These are phyloP conservation scores for Halictus quadricinctus DNA, from an alignment of 2,888 invertebrate species.

Conservation along the genomic window DNA sequence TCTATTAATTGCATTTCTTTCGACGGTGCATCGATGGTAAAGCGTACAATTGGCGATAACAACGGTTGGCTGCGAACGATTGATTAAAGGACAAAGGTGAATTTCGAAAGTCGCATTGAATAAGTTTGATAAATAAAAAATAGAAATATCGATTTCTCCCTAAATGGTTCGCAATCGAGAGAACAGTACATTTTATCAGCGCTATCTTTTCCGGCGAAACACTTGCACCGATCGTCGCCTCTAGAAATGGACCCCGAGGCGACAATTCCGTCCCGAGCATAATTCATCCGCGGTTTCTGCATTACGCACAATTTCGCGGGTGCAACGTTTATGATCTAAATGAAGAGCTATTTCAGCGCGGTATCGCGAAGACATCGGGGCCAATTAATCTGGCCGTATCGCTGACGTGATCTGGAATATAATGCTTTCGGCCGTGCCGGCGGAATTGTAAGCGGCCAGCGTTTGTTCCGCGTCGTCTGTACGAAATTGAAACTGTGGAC, in stretches of 20 bases:
- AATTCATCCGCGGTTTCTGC: conserved; percentile 27
- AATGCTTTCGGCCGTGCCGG: conserved; percentile 10
- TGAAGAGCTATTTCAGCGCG: conserved; percentile 24
- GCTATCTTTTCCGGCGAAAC: background rate
- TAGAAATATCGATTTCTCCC: background rate
- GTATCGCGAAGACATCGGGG: conserved; percentile 35
- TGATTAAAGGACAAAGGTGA: background rate
- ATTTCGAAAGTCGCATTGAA: background rate
- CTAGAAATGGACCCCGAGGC: background rate
- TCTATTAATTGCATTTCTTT: conserved; percentile 1
- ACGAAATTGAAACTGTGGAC: conserved; percentile 29
- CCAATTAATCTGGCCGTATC: conserved; percentile 33
- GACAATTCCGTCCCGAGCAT: background rate
- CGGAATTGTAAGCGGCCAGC: conserved; percentile 6
- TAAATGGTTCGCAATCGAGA: no score
- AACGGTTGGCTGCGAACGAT: background rate
- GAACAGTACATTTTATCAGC: background rate
- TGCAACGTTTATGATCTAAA: conserved; percentile 28
- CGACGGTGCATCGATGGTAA: background rate
- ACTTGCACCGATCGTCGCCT: background rate
- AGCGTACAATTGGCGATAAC: background rate
- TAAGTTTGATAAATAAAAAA: background rate
- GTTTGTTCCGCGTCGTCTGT: conserved; percentile 13
- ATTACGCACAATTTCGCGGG: conserved; percentile 20
- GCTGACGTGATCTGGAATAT: conserved; percentile 25